Base-by-base conservation (phyloP, 2,888 invertebrate genomes). In the Pristionchus japonicus region DNA sequence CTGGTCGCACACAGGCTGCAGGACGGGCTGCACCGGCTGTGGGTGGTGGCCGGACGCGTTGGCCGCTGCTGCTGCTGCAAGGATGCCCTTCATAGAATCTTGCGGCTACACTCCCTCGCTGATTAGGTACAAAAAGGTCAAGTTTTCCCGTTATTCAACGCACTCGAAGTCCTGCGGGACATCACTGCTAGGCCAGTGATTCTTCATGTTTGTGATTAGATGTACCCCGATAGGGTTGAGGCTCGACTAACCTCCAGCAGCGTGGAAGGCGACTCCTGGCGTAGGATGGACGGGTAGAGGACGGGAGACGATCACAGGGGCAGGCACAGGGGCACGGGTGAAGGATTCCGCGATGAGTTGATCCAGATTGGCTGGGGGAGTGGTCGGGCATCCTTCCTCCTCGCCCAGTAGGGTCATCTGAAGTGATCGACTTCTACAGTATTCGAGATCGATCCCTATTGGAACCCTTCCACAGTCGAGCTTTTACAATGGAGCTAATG, bases 381-480 rank as follows among this genome's bases (percentile, higher is more conserved):
- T 90, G 3, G 77, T 88, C 27, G 93, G 93, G 88, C 93, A 93
- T 20, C 93, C 93, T 88, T 93, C 93, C 87, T 93, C 93, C 57
- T 88, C 87, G 70, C 93, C 93, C 6, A 93, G 89, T 1, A 89
- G 86, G 15, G 91, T 90, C 92, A 93, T 92, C 93, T 93, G 84
- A 64, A 4, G 57, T 3, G 23, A 84, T 77, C 31, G n/a, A 83
- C n/a, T n/a, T n/a, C n/a, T n/a, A n/a, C n/a, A n/a, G n/a, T n/a
- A n/a, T n/a, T n/a, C n/a, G n/a, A n/a, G n/a, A n/a, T n/a, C n/a
- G n/a, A n/a, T n/a, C n/a, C n/a, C n/a, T n/a, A n/a, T n/a, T n/a
- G n/a, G n/a, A n/a, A n/a, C n/a, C n/a, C n/a, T n/a, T n/a, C n/a
- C n/a, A n/a, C n/a, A n/a, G n/a, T n/a, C n/a, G n/a, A n/a, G n/a